Conservation (phyloP, 2,113 vertebrate species). For the Xiphophorus couchianus region DNA sequence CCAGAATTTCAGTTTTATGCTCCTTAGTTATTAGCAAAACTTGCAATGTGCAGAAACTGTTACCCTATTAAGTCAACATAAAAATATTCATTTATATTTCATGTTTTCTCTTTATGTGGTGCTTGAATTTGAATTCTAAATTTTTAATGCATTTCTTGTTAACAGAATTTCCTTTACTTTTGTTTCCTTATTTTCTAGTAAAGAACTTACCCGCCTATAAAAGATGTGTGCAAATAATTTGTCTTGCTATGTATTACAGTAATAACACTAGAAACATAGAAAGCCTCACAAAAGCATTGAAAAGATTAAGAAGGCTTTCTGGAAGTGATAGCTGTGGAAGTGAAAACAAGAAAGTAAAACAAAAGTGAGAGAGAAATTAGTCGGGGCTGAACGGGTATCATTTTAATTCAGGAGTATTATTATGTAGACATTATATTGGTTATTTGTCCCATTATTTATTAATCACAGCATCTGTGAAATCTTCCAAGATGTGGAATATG, state of each 20-base stretch:
- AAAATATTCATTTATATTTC: neutral
- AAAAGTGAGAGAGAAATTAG: constrained; percentile 23
- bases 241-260: neutral
- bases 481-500: constrained; percentile 46
- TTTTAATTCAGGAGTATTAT: constrained; percentile 79
- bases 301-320: constrained; percentile 60
- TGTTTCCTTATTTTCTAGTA: too few species aligned
- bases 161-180: too few species aligned
- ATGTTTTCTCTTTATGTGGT: neutral
- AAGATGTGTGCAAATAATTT: too few species aligned
- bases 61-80: neutral
- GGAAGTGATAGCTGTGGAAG: constrained; percentile 13
- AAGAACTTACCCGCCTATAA: too few species aligned
- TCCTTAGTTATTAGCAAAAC: neutral
- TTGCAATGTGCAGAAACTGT: neutral
- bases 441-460: constrained; percentile 83
- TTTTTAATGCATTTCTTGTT: neutral
- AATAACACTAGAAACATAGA: constrained; percentile 65
- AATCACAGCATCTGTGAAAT: constrained; percentile 42
- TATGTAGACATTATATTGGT: constrained; percentile 78
- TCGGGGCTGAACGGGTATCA: constrained; percentile 47
- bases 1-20: neutral
- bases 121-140: neutral
- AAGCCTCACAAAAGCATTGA: constrained; percentile 75
- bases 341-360: constrained; percentile 28